Evolutionary conservation across 2,113 vertebrate genomes (phyloP).

Genomic region (Seriola dumerili): DNA sequence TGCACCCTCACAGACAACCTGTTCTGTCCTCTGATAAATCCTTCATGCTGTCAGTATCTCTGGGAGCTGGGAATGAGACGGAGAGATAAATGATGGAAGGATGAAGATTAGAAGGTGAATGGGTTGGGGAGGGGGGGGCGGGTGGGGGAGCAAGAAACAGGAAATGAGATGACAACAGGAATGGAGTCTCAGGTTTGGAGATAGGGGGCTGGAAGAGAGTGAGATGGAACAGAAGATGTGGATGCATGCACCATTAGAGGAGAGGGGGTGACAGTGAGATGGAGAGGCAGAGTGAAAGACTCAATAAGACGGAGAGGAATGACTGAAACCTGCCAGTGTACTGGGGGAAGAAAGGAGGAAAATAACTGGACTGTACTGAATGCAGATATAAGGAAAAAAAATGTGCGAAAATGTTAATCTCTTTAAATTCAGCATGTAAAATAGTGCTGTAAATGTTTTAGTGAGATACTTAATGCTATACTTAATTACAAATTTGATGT

Average conservation of each 20-base stretch:
- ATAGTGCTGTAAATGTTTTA: neutral
- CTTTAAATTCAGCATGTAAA: neutral
- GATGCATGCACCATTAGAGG: neutral
- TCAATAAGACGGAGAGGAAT: neutral
- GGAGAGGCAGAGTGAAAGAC: neutral
- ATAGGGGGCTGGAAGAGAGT: conserved; percentile 1
- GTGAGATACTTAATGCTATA: neutral
- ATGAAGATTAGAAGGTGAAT: conserved; percentile 43
- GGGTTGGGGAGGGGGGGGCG: neutral
- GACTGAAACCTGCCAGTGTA: neutral
- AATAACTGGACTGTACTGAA: neutral
- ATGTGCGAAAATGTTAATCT: neutral
- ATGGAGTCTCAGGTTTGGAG: conserved; percentile 30
- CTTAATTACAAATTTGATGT: neutral
- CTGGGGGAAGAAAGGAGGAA: neutral
- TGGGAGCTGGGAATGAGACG: conserved; percentile 46
- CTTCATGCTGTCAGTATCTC: conserved; percentile 36
- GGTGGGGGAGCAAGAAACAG: conserved; percentile 29
- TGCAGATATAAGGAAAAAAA: neutral
- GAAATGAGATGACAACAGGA: conserved; percentile 57
- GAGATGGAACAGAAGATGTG: conserved; percentile 23
- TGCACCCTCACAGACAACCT: conserved; percentile 20
- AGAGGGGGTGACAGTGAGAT: conserved; percentile 10
- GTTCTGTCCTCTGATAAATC: conserved; percentile 38
- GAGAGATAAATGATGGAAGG: conserved; percentile 47